Percentiles rank a stretch among this genome's conserved stretches.
phyloP scores from a whole-genome alignment of 1,140 invertebrate species.

The Achroia grisella region DNA sequence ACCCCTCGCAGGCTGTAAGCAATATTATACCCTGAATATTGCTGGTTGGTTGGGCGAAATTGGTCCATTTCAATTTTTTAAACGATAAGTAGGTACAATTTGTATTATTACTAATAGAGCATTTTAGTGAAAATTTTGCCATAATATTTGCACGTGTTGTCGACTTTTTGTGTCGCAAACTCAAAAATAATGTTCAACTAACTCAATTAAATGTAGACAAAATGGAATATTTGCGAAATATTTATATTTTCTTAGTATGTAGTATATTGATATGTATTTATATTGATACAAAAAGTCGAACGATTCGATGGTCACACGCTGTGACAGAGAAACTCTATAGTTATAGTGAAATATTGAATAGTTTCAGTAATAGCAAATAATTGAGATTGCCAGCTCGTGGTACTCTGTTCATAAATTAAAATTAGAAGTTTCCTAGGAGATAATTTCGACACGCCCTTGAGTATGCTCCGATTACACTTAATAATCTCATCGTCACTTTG shows the following conservation, averaged over 20 bases:
- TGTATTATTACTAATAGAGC: constrained; percentile 33
- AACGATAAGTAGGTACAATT: constrained; percentile 55
- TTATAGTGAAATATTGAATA: constrained; percentile 32
- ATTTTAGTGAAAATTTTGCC: constrained; percentile 47
- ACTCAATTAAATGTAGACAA: constrained; percentile 31
- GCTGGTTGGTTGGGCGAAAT: constrained; percentile 7
- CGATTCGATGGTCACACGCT: constrained; percentile 5
- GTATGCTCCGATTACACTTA: constrained; percentile 22
- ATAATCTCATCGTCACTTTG: constrained; percentile 18
- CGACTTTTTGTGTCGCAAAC: constrained; percentile 11
- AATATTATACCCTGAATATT: constrained; percentile 2
- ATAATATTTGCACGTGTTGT: constrained; percentile 15
- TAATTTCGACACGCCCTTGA: constrained; percentile 43
- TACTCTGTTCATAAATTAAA: constrained; percentile 32
- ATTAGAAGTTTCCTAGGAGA: constrained; percentile 27
- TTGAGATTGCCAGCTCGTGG: constrained; percentile 16
- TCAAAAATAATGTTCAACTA: constrained; percentile 22
- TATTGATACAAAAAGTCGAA: constrained; percentile 10
- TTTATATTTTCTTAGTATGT: constrained; percentile 50
- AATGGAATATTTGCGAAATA: constrained; percentile 32
- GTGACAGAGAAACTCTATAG: constrained; percentile 11
- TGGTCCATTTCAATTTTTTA: constrained; percentile 21
- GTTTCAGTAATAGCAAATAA: constrained; percentile 40
- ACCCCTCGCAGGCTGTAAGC: constrained; percentile 7
- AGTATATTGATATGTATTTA: constrained; percentile 20